phyloP scores from a whole-genome alignment of 1,140 invertebrate species.

The Pachyrhynchus sulphureomaculatus region DNA sequence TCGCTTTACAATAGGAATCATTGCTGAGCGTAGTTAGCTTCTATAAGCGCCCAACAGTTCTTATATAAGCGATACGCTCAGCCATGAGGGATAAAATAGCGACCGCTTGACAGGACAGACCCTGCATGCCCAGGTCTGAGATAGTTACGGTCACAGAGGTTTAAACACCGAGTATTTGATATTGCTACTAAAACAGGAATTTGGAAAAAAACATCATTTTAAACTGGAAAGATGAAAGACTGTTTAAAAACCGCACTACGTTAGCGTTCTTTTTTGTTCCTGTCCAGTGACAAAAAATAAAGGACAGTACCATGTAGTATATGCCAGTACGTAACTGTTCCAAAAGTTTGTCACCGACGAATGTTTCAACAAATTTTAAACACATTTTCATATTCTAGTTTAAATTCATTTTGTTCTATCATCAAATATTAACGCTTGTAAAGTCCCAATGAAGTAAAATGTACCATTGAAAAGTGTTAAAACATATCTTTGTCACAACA shows the following conservation, averaged over 20 bases:
- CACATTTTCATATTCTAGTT: no score
- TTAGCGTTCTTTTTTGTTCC: no score
- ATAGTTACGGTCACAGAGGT: conserved; percentile 26
- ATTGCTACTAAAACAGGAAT: neutral
- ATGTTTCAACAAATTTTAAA: no score
- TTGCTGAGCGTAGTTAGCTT: conserved; percentile 37
- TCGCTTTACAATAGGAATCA: conserved; percentile 47
- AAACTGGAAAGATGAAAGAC: neutral
- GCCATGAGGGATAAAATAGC: conserved; percentile 40
- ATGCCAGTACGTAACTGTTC: no score
- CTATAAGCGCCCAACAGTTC: conserved; percentile 35
- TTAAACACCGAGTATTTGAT: conserved; percentile 14
- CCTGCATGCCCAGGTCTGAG: conserved; percentile 40
- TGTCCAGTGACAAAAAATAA: no score
- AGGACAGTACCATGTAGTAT: no score
- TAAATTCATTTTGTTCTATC: no score
- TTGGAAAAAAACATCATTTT: neutral
- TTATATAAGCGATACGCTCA: conserved; percentile 39
- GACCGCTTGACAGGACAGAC: conserved; percentile 30
- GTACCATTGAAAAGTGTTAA: no score
- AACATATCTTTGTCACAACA: no score
- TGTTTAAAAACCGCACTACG: neutral
- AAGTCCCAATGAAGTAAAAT: no score
- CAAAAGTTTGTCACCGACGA: no score
- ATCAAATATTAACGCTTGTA: no score